Percentiles rank a stretch among this genome's conserved stretches.
phyloP scores from a whole-genome alignment of 2,113 vertebrate species.

The Stictonetta naevosa region DNA sequence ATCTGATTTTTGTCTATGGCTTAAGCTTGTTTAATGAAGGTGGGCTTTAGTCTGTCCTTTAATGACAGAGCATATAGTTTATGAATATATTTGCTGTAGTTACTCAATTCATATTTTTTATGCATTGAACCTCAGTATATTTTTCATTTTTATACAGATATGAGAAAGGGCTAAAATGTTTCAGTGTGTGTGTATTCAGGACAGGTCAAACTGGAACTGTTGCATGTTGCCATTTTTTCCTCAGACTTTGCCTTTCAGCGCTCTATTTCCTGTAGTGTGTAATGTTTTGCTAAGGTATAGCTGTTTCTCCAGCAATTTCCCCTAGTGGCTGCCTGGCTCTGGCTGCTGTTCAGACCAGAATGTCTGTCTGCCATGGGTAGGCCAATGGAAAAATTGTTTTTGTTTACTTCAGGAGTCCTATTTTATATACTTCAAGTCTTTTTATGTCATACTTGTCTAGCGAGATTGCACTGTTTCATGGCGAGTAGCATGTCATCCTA shows the following conservation, averaged over 20 bases:
- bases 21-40: background rate
- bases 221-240: background rate
- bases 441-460: background rate
- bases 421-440: background rate
- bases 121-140: background rate
- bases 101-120: background rate
- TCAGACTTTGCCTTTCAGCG: background rate
- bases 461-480: background rate
- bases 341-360: background rate
- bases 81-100: background rate
- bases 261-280: rapidly evolving
- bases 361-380: background rate
- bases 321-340: background rate
- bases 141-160: background rate
- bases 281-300: background rate
- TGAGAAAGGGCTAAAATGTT: rapidly evolving
- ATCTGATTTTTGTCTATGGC: background rate
- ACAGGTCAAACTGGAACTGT: background rate
- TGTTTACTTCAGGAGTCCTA: rapidly evolving
- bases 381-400: background rate
- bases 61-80: background rate
- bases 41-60: background rate
- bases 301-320: background rate
- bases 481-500: background rate
- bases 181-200: background rate